Conservation (phyloP, 1,140 invertebrate genomes). For the Leptestheria dahalacensis region DNA sequence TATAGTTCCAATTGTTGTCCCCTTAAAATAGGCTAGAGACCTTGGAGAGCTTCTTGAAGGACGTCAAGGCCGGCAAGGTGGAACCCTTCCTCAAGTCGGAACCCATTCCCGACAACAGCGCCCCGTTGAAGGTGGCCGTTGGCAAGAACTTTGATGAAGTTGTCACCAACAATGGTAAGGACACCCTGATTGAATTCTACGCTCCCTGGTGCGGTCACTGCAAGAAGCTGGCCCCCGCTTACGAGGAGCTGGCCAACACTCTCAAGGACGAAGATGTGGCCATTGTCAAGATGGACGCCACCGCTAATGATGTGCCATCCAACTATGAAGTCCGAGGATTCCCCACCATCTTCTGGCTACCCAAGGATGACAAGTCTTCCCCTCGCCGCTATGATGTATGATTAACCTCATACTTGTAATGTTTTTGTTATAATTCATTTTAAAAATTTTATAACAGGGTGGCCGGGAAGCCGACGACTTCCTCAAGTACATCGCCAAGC, state of each 20-base stretch:
- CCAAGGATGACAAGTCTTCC: slow-evolving; percentile 61
- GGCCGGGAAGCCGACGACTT: slow-evolving; percentile 91
- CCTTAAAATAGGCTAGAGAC: slow-evolving; percentile 52
- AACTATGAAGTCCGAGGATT: slow-evolving; percentile 87
- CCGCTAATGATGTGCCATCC: slow-evolving; percentile 92
- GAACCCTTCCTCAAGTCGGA: slow-evolving; percentile 94
- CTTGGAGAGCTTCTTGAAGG: slow-evolving; percentile 75
- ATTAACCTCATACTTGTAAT: slow-evolving; percentile 6
- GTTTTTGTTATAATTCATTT: slow-evolving; percentile 3
- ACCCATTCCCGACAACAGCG: slow-evolving; percentile 72
- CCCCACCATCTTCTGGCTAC: slow-evolving; percentile 92
- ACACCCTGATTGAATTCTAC: slow-evolving; percentile 94
- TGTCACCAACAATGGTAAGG: slow-evolving; percentile 77
- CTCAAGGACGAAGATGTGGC: slow-evolving; percentile 72
- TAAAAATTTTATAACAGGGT: slow-evolving; percentile 40
- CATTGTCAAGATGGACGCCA: slow-evolving; percentile 97
- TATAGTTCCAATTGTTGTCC: slow-evolving; percentile 15
- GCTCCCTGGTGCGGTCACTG: slow-evolving; percentile 99
- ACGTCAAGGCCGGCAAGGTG: slow-evolving; percentile 63
- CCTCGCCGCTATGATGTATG: slow-evolving; percentile 77
- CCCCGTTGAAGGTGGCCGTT: slow-evolving; percentile 78
- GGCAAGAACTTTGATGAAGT: slow-evolving; percentile 94
- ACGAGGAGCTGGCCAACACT: slow-evolving; percentile 85
- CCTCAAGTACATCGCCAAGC: slow-evolving; percentile 86
- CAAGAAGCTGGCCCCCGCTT: slow-evolving; percentile 85